A percentile compares a stretch with the other conserved stretches of the same genome.
Conservation (phyloP, 2,113 vertebrate species). For the Dryoscopus gambensis region DNA sequence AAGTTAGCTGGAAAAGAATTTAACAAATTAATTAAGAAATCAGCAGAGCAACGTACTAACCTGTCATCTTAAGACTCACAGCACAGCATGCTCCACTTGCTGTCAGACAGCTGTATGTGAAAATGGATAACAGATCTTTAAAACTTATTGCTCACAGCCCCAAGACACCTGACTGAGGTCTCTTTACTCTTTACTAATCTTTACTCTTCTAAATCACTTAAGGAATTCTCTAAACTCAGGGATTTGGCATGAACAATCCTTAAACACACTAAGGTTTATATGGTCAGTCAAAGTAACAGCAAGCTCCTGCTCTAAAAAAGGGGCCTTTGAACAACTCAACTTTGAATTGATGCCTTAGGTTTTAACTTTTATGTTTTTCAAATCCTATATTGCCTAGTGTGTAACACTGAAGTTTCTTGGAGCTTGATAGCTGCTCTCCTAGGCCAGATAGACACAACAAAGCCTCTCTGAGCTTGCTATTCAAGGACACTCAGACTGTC, state of each 20-base stretch:
- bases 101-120: neutral
- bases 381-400: too few species aligned
- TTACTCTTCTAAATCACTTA: neutral
- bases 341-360: neutral
- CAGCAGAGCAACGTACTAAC: neutral
- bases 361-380: too few species aligned
- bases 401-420: too few species aligned
- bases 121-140: neutral
- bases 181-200: too few species aligned
- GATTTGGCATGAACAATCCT: neutral
- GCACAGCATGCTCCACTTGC: neutral
- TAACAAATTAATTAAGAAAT: neutral
- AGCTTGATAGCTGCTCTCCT: too few species aligned
- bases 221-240: neutral
- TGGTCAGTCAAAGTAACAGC: neutral
- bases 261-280: neutral
- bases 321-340: neutral
- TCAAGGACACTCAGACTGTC: too few species aligned
- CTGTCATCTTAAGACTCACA: neutral
- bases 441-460: too few species aligned
- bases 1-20: neutral
- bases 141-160: neutral
- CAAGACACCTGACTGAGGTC: neutral
- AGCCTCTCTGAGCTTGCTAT: too few species aligned
- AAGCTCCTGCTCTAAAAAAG: neutral